phyloP scores from a whole-genome alignment of 2,113 vertebrate genomes.

The Eudyptes chrysolophus region DNA sequence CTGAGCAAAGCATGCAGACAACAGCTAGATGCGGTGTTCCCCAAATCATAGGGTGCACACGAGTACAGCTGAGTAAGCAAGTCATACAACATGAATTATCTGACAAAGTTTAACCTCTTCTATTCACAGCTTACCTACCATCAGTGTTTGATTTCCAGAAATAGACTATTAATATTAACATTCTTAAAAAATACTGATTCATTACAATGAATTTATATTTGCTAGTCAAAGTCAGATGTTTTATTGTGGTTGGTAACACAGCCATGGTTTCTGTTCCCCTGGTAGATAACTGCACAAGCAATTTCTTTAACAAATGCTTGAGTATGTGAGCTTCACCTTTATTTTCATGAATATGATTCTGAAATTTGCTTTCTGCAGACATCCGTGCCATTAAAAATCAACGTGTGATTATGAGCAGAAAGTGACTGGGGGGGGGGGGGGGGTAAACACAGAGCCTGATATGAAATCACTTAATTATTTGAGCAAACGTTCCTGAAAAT shows the following conservation, averaged over 20 bases:
- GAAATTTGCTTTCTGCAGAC: conserved; percentile 1
- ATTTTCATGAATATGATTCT: background rate
- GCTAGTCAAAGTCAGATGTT: background rate
- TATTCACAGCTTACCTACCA: background rate
- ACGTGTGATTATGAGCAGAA: background rate
- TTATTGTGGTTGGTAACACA: background rate
- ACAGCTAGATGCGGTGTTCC: background rate
- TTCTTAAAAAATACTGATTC: background rate
- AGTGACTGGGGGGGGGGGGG: background rate
- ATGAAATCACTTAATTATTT: background rate
- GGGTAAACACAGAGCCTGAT: background rate
- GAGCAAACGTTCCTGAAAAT: conserved; percentile 34
- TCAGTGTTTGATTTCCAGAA: background rate
- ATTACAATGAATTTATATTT: background rate
- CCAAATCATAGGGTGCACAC: background rate
- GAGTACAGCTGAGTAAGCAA: background rate
- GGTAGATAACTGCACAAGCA: background rate
- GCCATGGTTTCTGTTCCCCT: background rate
- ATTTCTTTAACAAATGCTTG: background rate
- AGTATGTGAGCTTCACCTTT: background rate
- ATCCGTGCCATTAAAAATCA: background rate
- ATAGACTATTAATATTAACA: background rate
- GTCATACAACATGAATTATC: background rate
- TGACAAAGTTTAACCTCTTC: background rate
- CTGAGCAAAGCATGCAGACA: background rate